phyloP scores from a whole-genome alignment of 2,113 vertebrate genomes.

The Sturnus vulgaris region DNA sequence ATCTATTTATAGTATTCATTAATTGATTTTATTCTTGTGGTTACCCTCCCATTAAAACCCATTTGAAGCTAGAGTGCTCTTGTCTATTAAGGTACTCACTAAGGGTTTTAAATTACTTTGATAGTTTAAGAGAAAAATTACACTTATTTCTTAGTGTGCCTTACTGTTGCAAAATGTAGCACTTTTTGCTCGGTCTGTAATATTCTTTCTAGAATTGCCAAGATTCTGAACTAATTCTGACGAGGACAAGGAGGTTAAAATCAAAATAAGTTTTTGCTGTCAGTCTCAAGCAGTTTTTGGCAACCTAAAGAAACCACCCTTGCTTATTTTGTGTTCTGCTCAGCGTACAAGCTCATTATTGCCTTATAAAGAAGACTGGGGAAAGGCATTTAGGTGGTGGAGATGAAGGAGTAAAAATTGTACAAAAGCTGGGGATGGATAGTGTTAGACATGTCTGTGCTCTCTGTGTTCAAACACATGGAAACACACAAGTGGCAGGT shows the following conservation, averaged over 20 bases:
- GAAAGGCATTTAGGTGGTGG: not conserved
- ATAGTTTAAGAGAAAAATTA: conserved; percentile 39
- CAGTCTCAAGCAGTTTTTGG: not conserved
- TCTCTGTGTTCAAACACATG: not conserved
- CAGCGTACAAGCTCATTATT: not conserved
- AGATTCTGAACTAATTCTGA: not conserved
- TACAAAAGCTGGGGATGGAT: not conserved
- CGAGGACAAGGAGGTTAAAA: not conserved
- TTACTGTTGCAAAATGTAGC: not conserved
- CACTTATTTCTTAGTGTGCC: not conserved
- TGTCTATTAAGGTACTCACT: conserved; percentile 39
- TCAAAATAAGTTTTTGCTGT: not conserved
- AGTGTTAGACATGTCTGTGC: not conserved
- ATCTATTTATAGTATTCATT: conserved; percentile 60
- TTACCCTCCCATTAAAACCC: conserved; percentile 59
- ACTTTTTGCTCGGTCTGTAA: not conserved
- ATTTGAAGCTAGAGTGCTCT: conserved; percentile 60
- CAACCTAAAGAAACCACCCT: not conserved
- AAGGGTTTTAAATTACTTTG: conserved; percentile 57
- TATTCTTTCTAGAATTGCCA: not conserved
- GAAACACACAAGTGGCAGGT: not conserved
- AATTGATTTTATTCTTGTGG: conserved; percentile 66
- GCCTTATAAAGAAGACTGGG: not conserved
- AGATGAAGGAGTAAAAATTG: not conserved
- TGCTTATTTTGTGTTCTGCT: not conserved